Conservation (phyloP, 1,140 invertebrate species). For the Goniozus legneri region DNA sequence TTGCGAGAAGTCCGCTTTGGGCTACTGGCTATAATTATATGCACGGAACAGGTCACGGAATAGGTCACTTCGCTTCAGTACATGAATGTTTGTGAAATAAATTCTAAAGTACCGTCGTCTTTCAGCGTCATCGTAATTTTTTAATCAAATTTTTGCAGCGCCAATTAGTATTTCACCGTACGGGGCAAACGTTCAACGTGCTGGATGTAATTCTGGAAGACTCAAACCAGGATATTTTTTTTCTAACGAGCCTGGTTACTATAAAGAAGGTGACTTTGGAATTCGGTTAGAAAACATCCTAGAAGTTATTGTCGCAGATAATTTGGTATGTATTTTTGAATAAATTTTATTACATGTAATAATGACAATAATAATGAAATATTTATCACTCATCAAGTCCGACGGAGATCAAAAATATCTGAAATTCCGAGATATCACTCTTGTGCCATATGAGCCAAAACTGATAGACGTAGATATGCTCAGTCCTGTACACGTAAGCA, state of each 20-base stretch:
- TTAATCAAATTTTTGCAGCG: constrained; percentile 52
- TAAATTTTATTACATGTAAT: neutral
- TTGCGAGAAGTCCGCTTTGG: constrained; percentile 80
- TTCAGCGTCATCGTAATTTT: too few species aligned
- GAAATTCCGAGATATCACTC: constrained; percentile 78
- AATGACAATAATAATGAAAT: neutral
- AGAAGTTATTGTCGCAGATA: constrained; percentile 68
- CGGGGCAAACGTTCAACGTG: constrained; percentile 24
- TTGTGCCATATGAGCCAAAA: constrained; percentile 91
- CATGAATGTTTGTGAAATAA: constrained; percentile 66
- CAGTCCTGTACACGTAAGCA: constrained; percentile 67
- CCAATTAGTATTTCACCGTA: constrained; percentile 66
- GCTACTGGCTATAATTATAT: constrained; percentile 74
- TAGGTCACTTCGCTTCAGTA: constrained; percentile 80
- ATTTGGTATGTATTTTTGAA: constrained; percentile 31
- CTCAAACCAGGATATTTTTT: constrained; percentile 82
- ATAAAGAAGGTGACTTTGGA: constrained; percentile 82
- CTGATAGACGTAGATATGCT: constrained; percentile 79
- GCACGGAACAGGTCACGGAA: constrained; percentile 87
- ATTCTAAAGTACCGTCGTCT: constrained; percentile 4
- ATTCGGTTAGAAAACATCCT: constrained; percentile 89
- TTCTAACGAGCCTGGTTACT: constrained; percentile 78
- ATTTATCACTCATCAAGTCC: neutral
- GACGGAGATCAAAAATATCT: constrained; percentile 52
- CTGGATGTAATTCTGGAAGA: constrained; percentile 25